Evolutionary conservation across 2,797 vertebrate genomes (phyloP), one percentile per base, ranked within the genome.

Genomic region (Corythornis leucogaster): DNA sequence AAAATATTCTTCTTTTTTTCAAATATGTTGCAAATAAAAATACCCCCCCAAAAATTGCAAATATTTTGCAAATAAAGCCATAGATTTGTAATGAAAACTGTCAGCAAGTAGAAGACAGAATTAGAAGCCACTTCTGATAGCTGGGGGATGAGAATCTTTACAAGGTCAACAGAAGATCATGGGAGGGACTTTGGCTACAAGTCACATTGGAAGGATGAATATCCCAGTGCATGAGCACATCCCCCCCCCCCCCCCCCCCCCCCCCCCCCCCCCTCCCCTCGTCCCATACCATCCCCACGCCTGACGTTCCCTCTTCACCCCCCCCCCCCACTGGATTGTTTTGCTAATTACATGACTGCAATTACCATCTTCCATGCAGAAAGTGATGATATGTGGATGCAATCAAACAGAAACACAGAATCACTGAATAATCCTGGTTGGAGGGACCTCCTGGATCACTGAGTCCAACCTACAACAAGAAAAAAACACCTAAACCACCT

Each of bases 331-430:
- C 13, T 38, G 75, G 90, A 84, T 96, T 67, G 2, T 28, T 79
- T 89, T 30, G 4, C 18, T 81, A 66, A 79, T 50, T 53, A 16
- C 20, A 51, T 77, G 66, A 58, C 64, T 89, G 64, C 87, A 95
- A 86, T 83, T 91, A 80, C 85, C 30, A 91, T 91, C 89, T 94
- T 94, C 89, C 93, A 68, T 78, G 83, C 85, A 89, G 31, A 83
- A 95, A 91, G 50, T 95, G 80, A 92, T 95, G 91, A 59, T 78
- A 38, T 75, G 25, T 92, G 50, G 45, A 85, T 35, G 31, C 24
- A 69, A 55, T 61, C 25, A 20, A 80, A 51, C 12, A 63, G 30
- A 69, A 68, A 11, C 15, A 26, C 9, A 38, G 12, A 38, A 38
- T 38, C 38, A 38, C 38, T 38, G 38, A 13, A 38, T 38, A 38